Conservation (phyloP, 2,113 vertebrate species). For the Corythaeola cristata region DNA sequence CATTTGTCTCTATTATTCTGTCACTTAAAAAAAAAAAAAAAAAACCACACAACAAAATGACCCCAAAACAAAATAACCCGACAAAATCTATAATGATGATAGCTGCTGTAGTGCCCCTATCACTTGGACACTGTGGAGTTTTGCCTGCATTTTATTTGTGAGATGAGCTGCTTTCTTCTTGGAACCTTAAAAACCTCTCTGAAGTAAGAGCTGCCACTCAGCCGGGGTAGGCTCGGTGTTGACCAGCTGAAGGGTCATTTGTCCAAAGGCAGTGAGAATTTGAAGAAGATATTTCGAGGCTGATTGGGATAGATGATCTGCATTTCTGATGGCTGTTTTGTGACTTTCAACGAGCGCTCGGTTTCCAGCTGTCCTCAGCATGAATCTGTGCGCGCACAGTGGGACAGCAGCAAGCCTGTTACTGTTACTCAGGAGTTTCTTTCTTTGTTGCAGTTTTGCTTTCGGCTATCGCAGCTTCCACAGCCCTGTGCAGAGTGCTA, state of each 20-base stretch:
- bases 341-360: not conserved
- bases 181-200: not conserved
- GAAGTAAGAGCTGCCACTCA: not conserved
- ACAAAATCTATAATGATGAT: not conserved
- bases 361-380: not conserved
- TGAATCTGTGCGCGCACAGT: accelerated
- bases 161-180: not conserved
- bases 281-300: not conserved
- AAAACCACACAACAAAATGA: not conserved
- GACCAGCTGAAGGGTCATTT: not conserved
- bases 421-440: not conserved
- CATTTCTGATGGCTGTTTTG: not conserved
- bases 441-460: not conserved
- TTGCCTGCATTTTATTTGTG: not conserved
- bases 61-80: not conserved
- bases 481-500: not conserved
- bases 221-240: not conserved
- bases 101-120: not conserved
- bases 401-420: not conserved
- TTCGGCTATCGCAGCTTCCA: not conserved
- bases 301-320: not conserved
- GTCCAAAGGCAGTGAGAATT: not conserved
- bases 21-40: not conserved
- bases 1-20: not conserved
- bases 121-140: not conserved